Evolutionary conservation across 2,797 vertebrate species (phyloP), one percentile per base, ranked within the genome.

Genomic region (Eulemur albifrons): DNA sequence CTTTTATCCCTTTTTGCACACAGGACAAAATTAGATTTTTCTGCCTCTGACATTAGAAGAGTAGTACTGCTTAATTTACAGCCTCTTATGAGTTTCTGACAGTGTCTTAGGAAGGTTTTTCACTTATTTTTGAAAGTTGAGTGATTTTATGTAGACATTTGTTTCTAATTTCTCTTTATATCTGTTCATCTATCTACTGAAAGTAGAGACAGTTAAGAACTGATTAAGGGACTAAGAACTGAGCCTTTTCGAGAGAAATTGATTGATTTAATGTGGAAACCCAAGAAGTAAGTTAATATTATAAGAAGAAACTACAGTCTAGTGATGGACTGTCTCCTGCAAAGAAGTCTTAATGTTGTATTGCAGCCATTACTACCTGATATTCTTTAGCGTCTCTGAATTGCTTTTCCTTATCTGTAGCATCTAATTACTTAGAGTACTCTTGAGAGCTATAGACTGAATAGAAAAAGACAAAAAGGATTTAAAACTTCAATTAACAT

Each of bases 371-470:
- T 43, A 21, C 72, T 77, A 27, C 30, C 59, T 50, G 50, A 11
- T 67, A 23, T 79, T 86, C 80, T 43, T 95, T 30, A 57, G 54
- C 21, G 14, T 82, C 61, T 87, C 73, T 1, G 23, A 86, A 54
- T 40, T 63, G 20, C 70, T 80, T 88, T 77, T 18, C 35, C n/a
- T 91, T 48, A 17, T 95, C 83, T 82, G 32, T 57, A 38, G 43
- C 63, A 25, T 57, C 73, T 96, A 90, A 96, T 97, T 94, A 96
- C 92, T 95, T 92, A 96, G 96, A 97, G 85, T 96, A 50, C 83
- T 69, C 38, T 84, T 84, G 90, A 54, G 48, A 92, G 75, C 65
- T 73, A 7, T 84, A 90, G 88, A 75, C 45, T 85, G 65, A 89
- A 86, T 90, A 75, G 77, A 69, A 76, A 94, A 69, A 65, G 15